Evolutionary conservation across 1,140 invertebrate genomes (phyloP).

Genomic region (Aphelinus atriplicis): DNA sequence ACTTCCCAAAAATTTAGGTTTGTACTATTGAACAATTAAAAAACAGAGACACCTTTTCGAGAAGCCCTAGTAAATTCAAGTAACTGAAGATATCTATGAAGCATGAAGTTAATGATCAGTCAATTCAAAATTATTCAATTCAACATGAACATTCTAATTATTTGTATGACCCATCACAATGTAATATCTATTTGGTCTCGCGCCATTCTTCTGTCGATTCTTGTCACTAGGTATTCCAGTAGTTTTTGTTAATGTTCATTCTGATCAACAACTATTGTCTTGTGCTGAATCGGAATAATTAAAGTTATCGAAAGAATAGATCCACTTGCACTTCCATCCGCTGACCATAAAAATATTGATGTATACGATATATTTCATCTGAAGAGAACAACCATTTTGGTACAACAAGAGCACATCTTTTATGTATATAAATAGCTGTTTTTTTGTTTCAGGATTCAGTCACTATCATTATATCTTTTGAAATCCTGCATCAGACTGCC

Average conservation of each 20-base stretch:
- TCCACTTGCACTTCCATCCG: conserved; percentile 27
- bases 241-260: background rate
- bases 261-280: conserved; percentile 26
- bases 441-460: conserved; percentile 39
- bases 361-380: conserved; percentile 39
- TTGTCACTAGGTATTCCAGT: no score
- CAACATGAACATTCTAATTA: no score
- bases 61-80: no score
- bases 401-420: conserved; percentile 44
- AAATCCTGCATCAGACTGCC: background rate
- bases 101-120: no score
- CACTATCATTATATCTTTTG: conserved; percentile 34
- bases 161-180: no score
- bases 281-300: conserved; percentile 4
- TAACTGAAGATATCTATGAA: no score
- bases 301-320: conserved; percentile 33
- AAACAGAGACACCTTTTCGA: no score
- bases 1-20: no score
- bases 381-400: conserved; percentile 22
- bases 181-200: no score
- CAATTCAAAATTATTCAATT: no score
- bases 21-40: no score
- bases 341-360: conserved; percentile 42
- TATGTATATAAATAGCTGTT: conserved; percentile 59
- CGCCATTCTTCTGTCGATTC: background rate